Evolutionary conservation across 2,797 vertebrate species (phyloP), one percentile per base, ranked within the genome.

Genomic region (Bucorvus abyssinicus): DNA sequence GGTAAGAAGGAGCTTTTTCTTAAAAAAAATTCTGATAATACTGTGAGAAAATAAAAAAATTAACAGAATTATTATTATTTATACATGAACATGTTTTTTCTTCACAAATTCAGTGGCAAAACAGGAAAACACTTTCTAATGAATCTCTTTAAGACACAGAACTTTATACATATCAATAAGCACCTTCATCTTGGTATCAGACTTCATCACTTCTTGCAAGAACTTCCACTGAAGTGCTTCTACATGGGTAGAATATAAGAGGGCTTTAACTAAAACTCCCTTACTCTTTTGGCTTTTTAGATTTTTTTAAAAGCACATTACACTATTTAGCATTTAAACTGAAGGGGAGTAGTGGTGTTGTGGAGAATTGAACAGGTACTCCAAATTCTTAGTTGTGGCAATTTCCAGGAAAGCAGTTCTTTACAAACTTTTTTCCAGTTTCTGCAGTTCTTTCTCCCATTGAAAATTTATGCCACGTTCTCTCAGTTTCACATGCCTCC

Each of bases 401-500:
- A 63, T 24, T 89, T 59, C 30, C 32, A 90, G 9, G 11, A 79
- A 90, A 86, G 14, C 2, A 14, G 19, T 26, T 65, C 38, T 59
- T 70, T 27, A 52, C 26, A 73, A 68, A 61, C 8, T 71, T 14
- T 14, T 64, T 61, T 32, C 14, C 27, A 21, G 7, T 49, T 89
- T 87, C 60, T 70, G 47, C 24, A 79, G 52, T 15, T 89, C 50
- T 19, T 59, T 44, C 60, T 87, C 71, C 24, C 44, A 47, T 0
- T 61, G 59, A 65, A 79, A 78, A 59, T 24, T 75, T n/a, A 3
- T 11, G 50, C 42, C 38, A 42, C 8, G 23, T 8, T 53, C 32
- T n/a, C 47, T 59, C 36, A 17, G 32, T 23, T 55, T 36, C 34
- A 47, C 0, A 0, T 8, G 40, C 20, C 49, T 67, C 36, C 36